Percentiles rank a stretch among this genome's conserved stretches.
phyloP scores from a whole-genome alignment of 2,797 vertebrate genomes.

The Momotus momota region DNA sequence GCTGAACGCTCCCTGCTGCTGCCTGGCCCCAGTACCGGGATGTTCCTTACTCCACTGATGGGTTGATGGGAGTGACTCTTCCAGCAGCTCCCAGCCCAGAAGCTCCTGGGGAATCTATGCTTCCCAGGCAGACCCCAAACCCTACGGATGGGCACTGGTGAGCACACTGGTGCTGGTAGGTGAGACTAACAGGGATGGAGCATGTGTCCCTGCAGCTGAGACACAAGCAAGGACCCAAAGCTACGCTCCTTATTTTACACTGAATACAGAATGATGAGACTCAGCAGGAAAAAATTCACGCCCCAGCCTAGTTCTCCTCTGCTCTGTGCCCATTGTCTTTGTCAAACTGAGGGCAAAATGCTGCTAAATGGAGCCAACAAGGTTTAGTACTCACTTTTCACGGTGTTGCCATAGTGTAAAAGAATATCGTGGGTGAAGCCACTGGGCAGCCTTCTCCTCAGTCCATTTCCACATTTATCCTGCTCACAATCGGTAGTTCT shows the following conservation, averaged over 20 bases:
- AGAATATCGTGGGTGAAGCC: background rate
- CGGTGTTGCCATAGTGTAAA: background rate
- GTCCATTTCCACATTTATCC: background rate
- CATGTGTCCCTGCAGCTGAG: background rate
- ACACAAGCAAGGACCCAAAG: background rate
- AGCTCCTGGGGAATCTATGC: background rate
- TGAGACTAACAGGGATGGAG: background rate
- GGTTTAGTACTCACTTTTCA: background rate
- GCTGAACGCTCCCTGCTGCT: background rate
- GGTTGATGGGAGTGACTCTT: background rate
- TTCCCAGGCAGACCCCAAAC: background rate
- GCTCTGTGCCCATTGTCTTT: background rate
- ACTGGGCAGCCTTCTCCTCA: background rate
- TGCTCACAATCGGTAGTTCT: background rate
- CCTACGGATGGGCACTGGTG: rapidly evolving
- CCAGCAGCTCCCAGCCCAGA: background rate
- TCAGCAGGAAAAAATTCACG: background rate
- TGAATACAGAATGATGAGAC: background rate
- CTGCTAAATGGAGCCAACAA: background rate
- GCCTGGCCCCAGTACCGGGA: background rate
- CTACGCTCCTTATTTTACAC: background rate
- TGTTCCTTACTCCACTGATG: background rate
- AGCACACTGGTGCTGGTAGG: rapidly evolving
- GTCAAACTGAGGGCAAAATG: background rate
- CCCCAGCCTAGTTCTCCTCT: background rate